These are phyloP conservation scores for Drosophila colorata DNA, from an alignment of 2,888 invertebrate species.

Conservation along the genomic window DNA sequence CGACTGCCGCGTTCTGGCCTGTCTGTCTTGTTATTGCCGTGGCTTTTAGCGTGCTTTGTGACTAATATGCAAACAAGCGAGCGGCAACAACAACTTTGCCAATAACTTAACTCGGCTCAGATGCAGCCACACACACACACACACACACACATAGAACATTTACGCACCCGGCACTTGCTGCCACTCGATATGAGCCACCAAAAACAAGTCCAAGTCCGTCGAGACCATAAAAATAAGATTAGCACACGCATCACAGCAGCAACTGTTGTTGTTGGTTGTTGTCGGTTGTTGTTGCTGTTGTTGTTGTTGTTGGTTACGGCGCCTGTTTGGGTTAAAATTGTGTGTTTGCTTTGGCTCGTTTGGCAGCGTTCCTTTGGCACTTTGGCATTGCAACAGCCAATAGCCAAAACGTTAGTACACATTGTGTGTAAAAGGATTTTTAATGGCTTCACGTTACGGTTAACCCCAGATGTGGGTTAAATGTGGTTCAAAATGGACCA, in stretches of 20 bases:
- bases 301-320: constrained; percentile 25
- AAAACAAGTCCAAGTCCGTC: constrained; percentile 75
- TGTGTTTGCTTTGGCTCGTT: constrained; percentile 37
- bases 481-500: constrained; percentile 9
- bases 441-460: constrained; percentile 39
- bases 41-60: constrained; percentile 50
- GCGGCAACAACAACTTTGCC: constrained; percentile 61
- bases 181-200: constrained; percentile 41
- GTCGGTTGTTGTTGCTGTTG: constrained; percentile 28
- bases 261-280: constrained; percentile 21
- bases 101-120: constrained; percentile 79
- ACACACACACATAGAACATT: constrained; percentile 24
- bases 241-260: constrained; percentile 74
- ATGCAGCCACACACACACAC: constrained; percentile 45
- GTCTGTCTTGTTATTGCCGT: constrained; percentile 18
- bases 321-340: constrained; percentile 38
- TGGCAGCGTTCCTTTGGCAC: constrained; percentile 28
- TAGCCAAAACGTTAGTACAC: constrained; percentile 52
- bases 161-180: constrained; percentile 52
- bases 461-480: constrained; percentile 52
- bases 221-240: constrained; percentile 81
- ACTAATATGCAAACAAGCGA: constrained; percentile 80
- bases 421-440: constrained; percentile 46
- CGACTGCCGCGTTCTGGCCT: neutral
- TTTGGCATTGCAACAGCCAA: constrained; percentile 39